Base-by-base conservation (phyloP, 53 echinoderm and acorn worm species). In the Paracentrotus lividus region DNA sequence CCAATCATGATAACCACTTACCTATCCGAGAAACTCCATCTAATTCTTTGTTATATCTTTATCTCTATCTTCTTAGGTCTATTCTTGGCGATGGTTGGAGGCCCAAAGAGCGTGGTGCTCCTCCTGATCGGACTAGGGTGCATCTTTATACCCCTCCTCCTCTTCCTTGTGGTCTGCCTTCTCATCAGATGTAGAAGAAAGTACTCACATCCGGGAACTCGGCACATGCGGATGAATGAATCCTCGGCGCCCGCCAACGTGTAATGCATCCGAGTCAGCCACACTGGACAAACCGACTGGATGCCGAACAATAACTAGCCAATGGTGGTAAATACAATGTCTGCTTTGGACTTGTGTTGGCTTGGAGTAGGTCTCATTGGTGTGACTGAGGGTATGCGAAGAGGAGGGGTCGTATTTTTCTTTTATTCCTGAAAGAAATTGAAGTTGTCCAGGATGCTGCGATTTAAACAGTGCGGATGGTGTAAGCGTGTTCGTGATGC, bases 81-180 rank as follows among this genome's bases (percentile, higher is more conserved):
- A 13, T 98, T 98, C 93, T 58, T 97, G 66, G 97, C 97, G 77
- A 98, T 98, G 98, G 98, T 98, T 10, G 98, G 97, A 49, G 98
- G 98, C 38, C 98, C 97, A 0, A 98, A 97, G 88, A 97, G 92
- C 94, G 95, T 95, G 40, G 85, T 97, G 2, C 89, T 98, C n/a
- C 96, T 98, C 36, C 90, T 97, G n/a, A 94, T 95, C 81, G 97
- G 97, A 3, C 68, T 97, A 3, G 96, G 94, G 49, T 95, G 95
- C 38, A 95, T 98, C 75, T 97, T 98, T 65, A 90, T 96, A 21
- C 97, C 97, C 2, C 93, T 97, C 34, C 90, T 95, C 10, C 92
- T 97, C 93, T 98, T 98, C 94, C 94, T 94, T 0, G 43, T 97
- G n/a, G 96, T 90, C 24, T 98, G 97, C 89, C 90, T 96, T 20